Percentiles rank a stretch among this genome's conserved stretches.
Evolutionary conservation across 2,888 invertebrate genomes (phyloP).

Genomic region (Spialia ferax): DNA sequence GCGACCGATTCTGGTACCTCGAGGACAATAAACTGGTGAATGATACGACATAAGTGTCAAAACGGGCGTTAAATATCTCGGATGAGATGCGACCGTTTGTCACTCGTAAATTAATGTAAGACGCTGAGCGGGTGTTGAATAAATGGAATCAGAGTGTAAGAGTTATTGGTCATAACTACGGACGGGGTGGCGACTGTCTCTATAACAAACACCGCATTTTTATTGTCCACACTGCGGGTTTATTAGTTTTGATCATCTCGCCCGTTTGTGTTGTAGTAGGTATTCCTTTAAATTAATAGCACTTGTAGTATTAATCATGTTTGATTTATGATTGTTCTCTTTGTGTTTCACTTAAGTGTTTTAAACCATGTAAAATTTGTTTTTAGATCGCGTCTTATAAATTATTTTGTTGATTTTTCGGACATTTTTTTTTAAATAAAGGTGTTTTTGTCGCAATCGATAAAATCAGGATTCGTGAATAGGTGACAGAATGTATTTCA

Average conservation of each 20-base stretch:
- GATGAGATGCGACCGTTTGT: constrained; percentile 78
- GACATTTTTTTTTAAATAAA: background rate
- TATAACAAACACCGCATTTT: constrained; percentile 69
- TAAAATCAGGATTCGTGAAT: background rate
- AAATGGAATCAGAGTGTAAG: constrained; percentile 84
- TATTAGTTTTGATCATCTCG: constrained; percentile 48
- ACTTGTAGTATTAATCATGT: constrained; percentile 26
- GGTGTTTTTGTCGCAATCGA: background rate
- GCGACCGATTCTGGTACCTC: constrained; percentile 69
- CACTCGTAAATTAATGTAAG: constrained; percentile 82
- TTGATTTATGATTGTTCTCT: constrained; percentile 20
- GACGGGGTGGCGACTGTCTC: constrained; percentile 54
- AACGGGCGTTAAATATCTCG: constrained; percentile 79
- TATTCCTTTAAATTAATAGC: constrained; percentile 25
- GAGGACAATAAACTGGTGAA: constrained; percentile 69
- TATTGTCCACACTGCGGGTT: constrained; percentile 48
- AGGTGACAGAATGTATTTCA: background rate
- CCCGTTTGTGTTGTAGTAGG: constrained; percentile 21
- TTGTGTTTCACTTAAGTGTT: constrained; percentile 4
- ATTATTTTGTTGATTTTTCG: background rate
- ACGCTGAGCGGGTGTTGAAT: constrained; percentile 61
- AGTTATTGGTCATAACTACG: constrained; percentile 79
- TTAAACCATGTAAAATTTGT: background rate
- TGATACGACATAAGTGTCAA: constrained; percentile 79
- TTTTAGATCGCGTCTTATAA: background rate